Evolutionary conservation across 2,888 invertebrate genomes (phyloP).

Genomic region (Eupithecia pulchellata): DNA sequence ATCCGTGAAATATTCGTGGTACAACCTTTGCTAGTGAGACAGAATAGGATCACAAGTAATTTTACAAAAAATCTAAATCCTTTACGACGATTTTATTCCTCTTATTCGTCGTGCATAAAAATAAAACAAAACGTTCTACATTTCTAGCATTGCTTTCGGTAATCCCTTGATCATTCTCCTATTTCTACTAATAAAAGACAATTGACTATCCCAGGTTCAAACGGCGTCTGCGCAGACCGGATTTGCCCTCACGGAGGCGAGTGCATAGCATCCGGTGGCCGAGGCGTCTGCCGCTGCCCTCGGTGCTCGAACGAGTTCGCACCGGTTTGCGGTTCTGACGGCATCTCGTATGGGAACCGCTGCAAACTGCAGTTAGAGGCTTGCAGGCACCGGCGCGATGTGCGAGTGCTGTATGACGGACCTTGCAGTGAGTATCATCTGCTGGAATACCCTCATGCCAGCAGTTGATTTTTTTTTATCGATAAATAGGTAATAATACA

Average conservation of each 20-base stretch:
- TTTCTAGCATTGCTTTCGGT: neutral
- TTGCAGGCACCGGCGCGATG: slow-evolving; percentile 90
- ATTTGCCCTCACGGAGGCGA: slow-evolving; percentile 92
- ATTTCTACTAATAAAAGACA: too few relatives aligned
- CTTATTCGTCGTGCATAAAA: too few relatives aligned
- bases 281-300: slow-evolving; percentile 93
- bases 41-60: too few relatives aligned
- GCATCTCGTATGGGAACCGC: slow-evolving; percentile 92
- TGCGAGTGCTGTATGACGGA: slow-evolving; percentile 91
- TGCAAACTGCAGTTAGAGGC: slow-evolving; percentile 93
- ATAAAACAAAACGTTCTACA: neutral
- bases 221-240: slow-evolving; percentile 88
- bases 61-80: too few relatives aligned
- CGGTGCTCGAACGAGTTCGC: slow-evolving; percentile 93
- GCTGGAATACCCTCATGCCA: too few relatives aligned
- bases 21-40: too few relatives aligned
- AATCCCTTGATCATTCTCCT: too few relatives aligned
- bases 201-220: slow-evolving; percentile 79
- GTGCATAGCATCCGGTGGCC: slow-evolving; percentile 87
- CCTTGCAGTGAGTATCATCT: slow-evolving; percentile 94
- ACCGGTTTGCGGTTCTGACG: slow-evolving; percentile 93
- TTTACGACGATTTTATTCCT: too few relatives aligned
- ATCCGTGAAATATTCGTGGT: too few relatives aligned
- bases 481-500: too few relatives aligned
- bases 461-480: too few relatives aligned